These are phyloP conservation scores for Hydrotaea diabolus DNA, from an alignment of 2,888 invertebrate genomes.

Conservation along the genomic window DNA sequence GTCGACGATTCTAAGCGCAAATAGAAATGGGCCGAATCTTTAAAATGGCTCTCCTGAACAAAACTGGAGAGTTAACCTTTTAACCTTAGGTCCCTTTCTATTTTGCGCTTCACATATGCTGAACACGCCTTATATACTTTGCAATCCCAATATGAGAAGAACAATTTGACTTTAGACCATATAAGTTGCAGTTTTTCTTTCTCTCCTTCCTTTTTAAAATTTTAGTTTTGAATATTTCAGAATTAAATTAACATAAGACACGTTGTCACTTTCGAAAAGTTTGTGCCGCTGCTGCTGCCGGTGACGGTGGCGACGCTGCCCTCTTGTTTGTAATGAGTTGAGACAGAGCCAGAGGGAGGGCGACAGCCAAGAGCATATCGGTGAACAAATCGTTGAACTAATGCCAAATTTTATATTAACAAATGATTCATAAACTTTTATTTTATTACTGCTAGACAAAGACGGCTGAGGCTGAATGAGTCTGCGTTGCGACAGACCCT, in stretches of 20 bases:
- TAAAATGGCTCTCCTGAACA: too few relatives aligned
- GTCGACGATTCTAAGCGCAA: too few relatives aligned
- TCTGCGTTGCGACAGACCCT: background rate
- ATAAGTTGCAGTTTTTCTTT: background rate
- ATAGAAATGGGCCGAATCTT: too few relatives aligned
- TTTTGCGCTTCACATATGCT: too few relatives aligned
- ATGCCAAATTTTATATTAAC: slow-evolving; percentile 55
- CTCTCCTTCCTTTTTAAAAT: background rate
- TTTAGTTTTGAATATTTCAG: slow-evolving; percentile 16
- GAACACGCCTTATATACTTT: too few relatives aligned
- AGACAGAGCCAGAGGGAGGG: background rate
- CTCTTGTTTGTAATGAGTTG: slow-evolving; percentile 13
- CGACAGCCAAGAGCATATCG: background rate
- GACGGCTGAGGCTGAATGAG: background rate
- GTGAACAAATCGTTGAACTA: slow-evolving; percentile 62
- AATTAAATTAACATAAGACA: slow-evolving; percentile 55
- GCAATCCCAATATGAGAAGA: too few relatives aligned
- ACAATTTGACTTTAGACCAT: too few relatives aligned
- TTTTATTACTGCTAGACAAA: slow-evolving; percentile 35
- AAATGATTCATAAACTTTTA: slow-evolving; percentile 39
- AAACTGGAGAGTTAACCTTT: too few relatives aligned
- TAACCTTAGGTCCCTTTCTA: too few relatives aligned
- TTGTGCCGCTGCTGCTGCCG: background rate
- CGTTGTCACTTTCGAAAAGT: slow-evolving; percentile 40
- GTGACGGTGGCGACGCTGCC: slow-evolving; percentile 32